Conservation (phyloP, 2,113 vertebrate genomes). For the Bambusicola thoracicus region DNA sequence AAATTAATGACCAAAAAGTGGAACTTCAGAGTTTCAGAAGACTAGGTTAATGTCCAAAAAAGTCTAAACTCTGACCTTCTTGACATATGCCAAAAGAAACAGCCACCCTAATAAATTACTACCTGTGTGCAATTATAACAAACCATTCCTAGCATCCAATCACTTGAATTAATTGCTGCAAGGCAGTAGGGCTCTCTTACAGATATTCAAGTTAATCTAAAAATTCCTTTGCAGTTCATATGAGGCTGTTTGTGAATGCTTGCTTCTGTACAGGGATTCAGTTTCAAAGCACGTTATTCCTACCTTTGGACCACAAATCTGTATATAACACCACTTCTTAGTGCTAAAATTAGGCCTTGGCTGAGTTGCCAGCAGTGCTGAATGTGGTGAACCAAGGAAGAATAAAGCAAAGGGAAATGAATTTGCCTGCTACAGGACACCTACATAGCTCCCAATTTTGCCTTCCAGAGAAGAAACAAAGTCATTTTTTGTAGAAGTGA, state of each 20-base stretch:
- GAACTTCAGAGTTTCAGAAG: constrained; percentile 80
- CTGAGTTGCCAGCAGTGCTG: not conserved
- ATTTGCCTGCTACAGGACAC: not conserved
- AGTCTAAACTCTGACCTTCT: constrained; percentile 82
- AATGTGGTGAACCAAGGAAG: not conserved
- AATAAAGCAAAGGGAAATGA: not conserved
- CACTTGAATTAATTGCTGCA: constrained; percentile 79
- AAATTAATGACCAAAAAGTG: constrained; percentile 86
- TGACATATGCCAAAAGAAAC: constrained; percentile 82
- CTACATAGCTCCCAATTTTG: constrained; percentile 16
- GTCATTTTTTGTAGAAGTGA: not conserved
- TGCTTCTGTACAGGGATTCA: not conserved
- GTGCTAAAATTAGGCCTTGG: not conserved
- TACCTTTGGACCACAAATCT: not conserved
- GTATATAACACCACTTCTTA: not conserved
- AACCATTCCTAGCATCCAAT: constrained; percentile 72
- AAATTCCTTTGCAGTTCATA: not conserved
- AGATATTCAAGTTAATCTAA: constrained; percentile 36
- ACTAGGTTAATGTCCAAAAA: constrained; percentile 82
- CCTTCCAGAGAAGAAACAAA: not conserved
- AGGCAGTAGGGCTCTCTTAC: constrained; percentile 53
- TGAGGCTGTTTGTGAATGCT: not conserved
- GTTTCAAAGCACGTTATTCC: constrained; percentile 15
- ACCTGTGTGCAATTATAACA: constrained; percentile 80
- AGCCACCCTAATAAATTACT: constrained; percentile 79